Conservation (phyloP, 2,888 invertebrate species). For the Timema podura region DNA sequence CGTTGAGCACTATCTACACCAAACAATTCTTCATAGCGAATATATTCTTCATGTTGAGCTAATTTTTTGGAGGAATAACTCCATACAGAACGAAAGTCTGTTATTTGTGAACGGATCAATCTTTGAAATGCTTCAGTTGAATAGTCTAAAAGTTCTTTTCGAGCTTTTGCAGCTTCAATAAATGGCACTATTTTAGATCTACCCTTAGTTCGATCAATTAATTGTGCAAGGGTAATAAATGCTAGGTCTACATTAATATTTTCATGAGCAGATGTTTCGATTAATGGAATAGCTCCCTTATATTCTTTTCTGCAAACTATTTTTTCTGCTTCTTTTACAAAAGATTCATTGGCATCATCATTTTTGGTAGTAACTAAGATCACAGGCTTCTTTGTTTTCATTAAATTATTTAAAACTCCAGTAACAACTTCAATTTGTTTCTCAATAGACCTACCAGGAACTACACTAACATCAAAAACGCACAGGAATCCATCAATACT, state of each 20-base stretch:
- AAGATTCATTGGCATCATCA: slow-evolving; percentile 85
- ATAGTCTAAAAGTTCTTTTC: slow-evolving; percentile 83
- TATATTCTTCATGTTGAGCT: slow-evolving; percentile 82
- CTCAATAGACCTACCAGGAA: slow-evolving; percentile 86
- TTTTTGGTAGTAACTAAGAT: slow-evolving; percentile 94
- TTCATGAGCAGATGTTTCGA: slow-evolving; percentile 94
- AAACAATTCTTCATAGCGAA: slow-evolving; percentile 83
- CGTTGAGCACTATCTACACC: slow-evolving; percentile 80
- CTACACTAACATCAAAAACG: slow-evolving; percentile 92
- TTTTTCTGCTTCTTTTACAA: slow-evolving; percentile 83
- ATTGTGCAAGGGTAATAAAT: slow-evolving; percentile 83
- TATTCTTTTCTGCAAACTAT: slow-evolving; percentile 87
- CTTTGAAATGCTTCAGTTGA: slow-evolving; percentile 88
- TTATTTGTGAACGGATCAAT: slow-evolving; percentile 70
- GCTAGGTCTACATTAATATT: slow-evolving; percentile 95
- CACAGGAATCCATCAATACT: slow-evolving; percentile 93
- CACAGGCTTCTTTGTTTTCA: slow-evolving; percentile 92
- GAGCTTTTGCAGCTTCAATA: slow-evolving; percentile 77
- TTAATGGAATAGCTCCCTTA: slow-evolving; percentile 79
- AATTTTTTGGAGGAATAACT: slow-evolving; percentile 81
- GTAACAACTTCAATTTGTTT: slow-evolving; percentile 86
- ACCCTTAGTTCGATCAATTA: slow-evolving; percentile 86
- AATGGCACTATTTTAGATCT: slow-evolving; percentile 67
- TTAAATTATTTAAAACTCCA: slow-evolving; percentile 76
- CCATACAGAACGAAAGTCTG: slow-evolving; percentile 72